These are phyloP conservation scores for Thunnus thynnus DNA, from an alignment of 2,113 vertebrate species.

Conservation along the genomic window DNA sequence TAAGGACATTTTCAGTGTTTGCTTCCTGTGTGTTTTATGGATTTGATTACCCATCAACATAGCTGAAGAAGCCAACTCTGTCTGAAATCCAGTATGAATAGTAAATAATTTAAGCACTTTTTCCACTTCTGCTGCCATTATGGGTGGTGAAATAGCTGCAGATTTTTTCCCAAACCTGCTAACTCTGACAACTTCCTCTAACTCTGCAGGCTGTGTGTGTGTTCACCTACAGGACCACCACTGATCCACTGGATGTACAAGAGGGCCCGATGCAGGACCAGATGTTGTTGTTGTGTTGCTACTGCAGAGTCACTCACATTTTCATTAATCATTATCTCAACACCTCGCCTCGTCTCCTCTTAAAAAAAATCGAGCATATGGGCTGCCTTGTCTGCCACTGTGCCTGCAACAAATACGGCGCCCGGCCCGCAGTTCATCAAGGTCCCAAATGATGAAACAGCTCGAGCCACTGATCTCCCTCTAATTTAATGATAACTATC, in stretches of 20 bases:
- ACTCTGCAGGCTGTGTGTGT: neutral
- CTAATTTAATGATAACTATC: slow-evolving; percentile 82
- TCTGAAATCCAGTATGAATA: too few species aligned
- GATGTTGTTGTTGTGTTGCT: slow-evolving; percentile 58
- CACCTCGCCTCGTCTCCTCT: slow-evolving; percentile 29
- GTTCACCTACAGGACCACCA: slow-evolving; percentile 18
- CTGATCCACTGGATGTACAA: slow-evolving; percentile 13
- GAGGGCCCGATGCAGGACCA: slow-evolving; percentile 37
- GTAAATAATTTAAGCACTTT: too few species aligned
- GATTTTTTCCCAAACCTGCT: neutral
- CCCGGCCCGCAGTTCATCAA: slow-evolving; percentile 44
- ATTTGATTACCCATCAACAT: too few species aligned
- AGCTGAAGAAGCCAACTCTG: too few species aligned
- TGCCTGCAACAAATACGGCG: neutral
- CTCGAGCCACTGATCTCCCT: slow-evolving; percentile 52
- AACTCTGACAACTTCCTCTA: neutral
- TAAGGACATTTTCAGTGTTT: too few species aligned
- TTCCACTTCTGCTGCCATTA: neutral
- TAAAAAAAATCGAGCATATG: slow-evolving; percentile 45
- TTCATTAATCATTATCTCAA: slow-evolving; percentile 53
- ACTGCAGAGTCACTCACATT: slow-evolving; percentile 47
- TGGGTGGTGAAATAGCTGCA: neutral
- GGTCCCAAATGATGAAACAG: slow-evolving; percentile 58
- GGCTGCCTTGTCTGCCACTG: slow-evolving; percentile 39
- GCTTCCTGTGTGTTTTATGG: too few species aligned